Conservation (phyloP, 2,888 invertebrate species). For the Hetaerina titia region DNA sequence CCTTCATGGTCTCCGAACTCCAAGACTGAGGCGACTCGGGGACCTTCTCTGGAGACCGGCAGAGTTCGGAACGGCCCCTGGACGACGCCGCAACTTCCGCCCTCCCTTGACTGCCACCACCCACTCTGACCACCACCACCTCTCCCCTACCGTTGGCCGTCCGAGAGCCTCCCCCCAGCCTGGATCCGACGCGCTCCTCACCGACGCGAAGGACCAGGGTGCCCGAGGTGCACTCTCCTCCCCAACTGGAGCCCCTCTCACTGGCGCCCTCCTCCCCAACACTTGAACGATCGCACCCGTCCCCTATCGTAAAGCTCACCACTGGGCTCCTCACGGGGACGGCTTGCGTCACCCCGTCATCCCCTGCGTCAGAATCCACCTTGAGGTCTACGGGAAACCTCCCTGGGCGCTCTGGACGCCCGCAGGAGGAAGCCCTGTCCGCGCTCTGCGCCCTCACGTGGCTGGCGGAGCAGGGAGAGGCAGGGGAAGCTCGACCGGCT, state of each 20-base stretch:
- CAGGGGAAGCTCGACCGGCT: neutral
- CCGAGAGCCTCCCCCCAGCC: neutral
- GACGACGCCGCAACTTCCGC: neutral
- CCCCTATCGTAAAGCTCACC: neutral
- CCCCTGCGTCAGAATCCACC: neutral
- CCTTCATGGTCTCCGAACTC: neutral
- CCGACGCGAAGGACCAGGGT: conserved; percentile 51
- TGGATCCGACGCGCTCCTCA: neutral
- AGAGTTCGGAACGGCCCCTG: neutral
- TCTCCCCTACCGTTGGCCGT: conserved; percentile 3
- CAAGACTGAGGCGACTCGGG: neutral
- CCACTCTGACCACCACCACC: conserved; percentile 54
- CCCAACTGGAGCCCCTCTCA: neutral
- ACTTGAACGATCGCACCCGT: neutral
- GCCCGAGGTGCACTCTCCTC: neutral
- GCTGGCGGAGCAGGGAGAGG: neutral
- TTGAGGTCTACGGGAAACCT: conserved; percentile 8
- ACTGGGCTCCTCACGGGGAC: neutral
- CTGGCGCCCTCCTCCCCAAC: neutral
- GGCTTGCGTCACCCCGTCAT: neutral
- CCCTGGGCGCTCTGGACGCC: neutral
- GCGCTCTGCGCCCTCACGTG: neutral
- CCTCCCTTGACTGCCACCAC: conserved; percentile 8
- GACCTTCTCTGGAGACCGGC: conserved; percentile 17
- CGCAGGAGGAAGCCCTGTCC: neutral